Percentiles rank a stretch among this genome's conserved stretches.
Conservation (phyloP, 2,888 invertebrate genomes). For the Acleris emargana region DNA sequence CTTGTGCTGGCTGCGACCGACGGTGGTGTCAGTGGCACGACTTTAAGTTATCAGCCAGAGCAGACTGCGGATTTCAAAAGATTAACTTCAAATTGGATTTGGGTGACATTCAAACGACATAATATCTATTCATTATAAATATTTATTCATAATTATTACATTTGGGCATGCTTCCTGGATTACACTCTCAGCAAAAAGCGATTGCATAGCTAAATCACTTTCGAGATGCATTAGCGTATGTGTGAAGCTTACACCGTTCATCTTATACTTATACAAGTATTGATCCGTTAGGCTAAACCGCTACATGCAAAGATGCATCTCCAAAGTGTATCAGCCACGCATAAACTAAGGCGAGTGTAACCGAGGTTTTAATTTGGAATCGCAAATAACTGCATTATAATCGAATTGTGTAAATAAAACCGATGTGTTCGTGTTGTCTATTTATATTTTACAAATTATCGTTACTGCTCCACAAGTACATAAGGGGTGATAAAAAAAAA, state of each 20-base stretch:
- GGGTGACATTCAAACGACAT: conserved; percentile 47
- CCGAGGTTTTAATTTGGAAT: conserved; percentile 21
- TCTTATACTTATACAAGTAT: no score
- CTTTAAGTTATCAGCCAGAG: no score
- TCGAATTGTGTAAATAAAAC: conserved; percentile 24
- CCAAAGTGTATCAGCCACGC: no score
- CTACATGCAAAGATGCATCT: no score
- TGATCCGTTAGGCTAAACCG: no score
- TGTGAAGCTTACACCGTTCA: no score
- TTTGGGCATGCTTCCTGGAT: conserved; percentile 59
- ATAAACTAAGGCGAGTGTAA: conserved; percentile 27
- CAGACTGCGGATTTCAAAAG: no score
- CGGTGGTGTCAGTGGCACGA: no score
- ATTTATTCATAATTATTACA: conserved; percentile 80
- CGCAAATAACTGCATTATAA: conserved; percentile 13
- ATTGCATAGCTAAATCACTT: background rate
- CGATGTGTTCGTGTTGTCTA: conserved; percentile 14
- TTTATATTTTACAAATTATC: background rate
- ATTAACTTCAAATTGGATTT: no score
- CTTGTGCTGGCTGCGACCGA: no score
- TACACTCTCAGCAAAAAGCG: conserved; percentile 58
- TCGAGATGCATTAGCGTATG: no score
- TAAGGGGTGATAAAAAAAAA: no score
- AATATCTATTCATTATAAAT: conserved; percentile 73
- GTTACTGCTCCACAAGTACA: conserved; percentile 25